Conservation (phyloP, 1,140 invertebrate species). For the Zaprionus nigranus region DNA sequence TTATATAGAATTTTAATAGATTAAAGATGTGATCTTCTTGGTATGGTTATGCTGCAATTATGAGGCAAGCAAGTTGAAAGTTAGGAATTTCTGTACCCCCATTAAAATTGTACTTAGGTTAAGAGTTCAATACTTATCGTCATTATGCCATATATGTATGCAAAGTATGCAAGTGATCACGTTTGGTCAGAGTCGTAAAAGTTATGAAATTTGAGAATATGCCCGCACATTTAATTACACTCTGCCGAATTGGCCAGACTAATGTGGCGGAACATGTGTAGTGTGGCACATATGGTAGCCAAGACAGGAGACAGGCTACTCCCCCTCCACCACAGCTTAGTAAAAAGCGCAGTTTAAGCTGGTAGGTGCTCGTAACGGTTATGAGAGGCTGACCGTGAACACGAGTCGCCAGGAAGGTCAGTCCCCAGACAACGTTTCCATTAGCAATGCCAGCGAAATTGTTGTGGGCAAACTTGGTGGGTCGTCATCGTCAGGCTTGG, state of each 20-base stretch:
- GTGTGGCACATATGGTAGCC: too few relatives aligned
- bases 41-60: too few relatives aligned
- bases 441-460: slow-evolving; percentile 1
- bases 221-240: neutral
- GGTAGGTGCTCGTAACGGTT: neutral
- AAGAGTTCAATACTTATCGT: too few relatives aligned
- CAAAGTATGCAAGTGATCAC: neutral
- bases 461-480: neutral
- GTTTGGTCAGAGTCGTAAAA: neutral
- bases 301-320: too few relatives aligned
- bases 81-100: too few relatives aligned
- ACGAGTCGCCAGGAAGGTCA: neutral
- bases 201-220: neutral
- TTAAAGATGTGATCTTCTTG: too few relatives aligned
- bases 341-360: neutral
- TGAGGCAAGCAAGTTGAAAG: too few relatives aligned
- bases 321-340: too few relatives aligned
- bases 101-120: too few relatives aligned
- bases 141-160: neutral
- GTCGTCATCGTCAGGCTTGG: neutral
- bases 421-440: neutral
- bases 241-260: neutral
- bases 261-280: neutral
- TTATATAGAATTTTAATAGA: too few relatives aligned
- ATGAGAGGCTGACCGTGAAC: slow-evolving; percentile 6